Evolutionary conservation across 2,797 vertebrate species (phyloP).

Genomic region (Bovichtus diacanthus): DNA sequence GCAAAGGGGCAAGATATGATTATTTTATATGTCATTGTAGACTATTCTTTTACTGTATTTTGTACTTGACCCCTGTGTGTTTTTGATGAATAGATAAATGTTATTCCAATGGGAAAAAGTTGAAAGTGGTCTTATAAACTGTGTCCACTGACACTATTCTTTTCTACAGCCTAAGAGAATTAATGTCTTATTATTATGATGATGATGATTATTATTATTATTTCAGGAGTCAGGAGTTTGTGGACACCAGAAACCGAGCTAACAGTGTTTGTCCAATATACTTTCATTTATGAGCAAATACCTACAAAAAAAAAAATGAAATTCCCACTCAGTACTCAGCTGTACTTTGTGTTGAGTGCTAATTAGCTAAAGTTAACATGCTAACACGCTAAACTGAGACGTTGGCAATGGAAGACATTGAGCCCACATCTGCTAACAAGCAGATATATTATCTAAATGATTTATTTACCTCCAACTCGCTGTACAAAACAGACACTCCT

Average conservation of each 20-base stretch:
- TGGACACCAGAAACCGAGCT: not conserved
- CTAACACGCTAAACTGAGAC: not conserved
- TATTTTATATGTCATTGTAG: not conserved
- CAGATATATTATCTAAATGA: no score
- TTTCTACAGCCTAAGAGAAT: not conserved
- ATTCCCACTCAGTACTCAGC: not conserved
- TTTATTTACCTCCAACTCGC: no score
- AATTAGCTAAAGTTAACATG: not conserved
- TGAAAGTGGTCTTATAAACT: not conserved
- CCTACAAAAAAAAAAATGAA: not conserved
- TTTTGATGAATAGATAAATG: not conserved
- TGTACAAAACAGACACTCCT: no score
- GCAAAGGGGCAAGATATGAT: not conserved
- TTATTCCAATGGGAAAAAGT: not conserved
- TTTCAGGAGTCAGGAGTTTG: not conserved
- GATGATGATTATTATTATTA: no score
- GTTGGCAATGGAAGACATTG: not conserved
- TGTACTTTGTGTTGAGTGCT: not conserved
- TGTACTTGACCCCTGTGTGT: not conserved
- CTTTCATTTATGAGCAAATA: not conserved
- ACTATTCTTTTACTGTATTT: not conserved
- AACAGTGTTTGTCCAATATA: not conserved
- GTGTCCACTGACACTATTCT: not conserved
- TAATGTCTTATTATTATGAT: no score
- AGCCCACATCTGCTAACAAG: no score